Evolutionary conservation across 2,888 invertebrate species (phyloP), one percentile per base, ranked within the genome.

Genomic region (Coelogynopora nodosa): DNA sequence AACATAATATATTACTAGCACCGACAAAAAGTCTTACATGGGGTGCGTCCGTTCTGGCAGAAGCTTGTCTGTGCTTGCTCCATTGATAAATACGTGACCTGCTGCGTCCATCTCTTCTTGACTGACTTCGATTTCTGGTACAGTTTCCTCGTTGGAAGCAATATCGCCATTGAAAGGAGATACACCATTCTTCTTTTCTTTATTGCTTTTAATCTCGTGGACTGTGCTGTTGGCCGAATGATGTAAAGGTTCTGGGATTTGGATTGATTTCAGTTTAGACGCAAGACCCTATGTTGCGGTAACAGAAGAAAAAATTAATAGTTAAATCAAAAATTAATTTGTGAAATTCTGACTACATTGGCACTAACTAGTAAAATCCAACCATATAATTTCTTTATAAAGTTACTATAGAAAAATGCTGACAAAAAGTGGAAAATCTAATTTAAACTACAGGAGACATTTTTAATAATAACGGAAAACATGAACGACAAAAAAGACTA

Each of bases 241-340:
- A 23, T 2, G 2, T 13, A 2, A 23, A 13, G 74, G 2, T 13
- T 74, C 74, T 74, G 23, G 10, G 23, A 74, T 13, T 5, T 74
- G 74, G 27, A 74, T 74, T 5, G 74, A 5, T 23, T 74, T 74
- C 2, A 74, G 5, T 23, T 26, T 13, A 74, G 74, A 74, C 5
- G 74, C 74, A 5, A 74, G 23, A 74, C 74, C 74, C 74, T 74
- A 26, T n/a, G n/a, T n/a, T n/a, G n/a, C n/a, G n/a, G n/a, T n/a
- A n/a, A n/a, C n/a, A n/a, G n/a, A n/a, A n/a, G n/a, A n/a, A n/a
- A n/a, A n/a, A n/a, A n/a, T n/a, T n/a, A n/a, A n/a, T n/a, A n/a
- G n/a, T n/a, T n/a, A n/a, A n/a, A n/a, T n/a, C n/a, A n/a, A n/a
- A n/a, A n/a, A n/a, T n/a, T n/a, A n/a, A n/a, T n/a, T n/a, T n/a